Evolutionary conservation across 2,113 vertebrate genomes (phyloP), one percentile per base, ranked within the genome.

Genomic region (Eolophus roseicapilla): DNA sequence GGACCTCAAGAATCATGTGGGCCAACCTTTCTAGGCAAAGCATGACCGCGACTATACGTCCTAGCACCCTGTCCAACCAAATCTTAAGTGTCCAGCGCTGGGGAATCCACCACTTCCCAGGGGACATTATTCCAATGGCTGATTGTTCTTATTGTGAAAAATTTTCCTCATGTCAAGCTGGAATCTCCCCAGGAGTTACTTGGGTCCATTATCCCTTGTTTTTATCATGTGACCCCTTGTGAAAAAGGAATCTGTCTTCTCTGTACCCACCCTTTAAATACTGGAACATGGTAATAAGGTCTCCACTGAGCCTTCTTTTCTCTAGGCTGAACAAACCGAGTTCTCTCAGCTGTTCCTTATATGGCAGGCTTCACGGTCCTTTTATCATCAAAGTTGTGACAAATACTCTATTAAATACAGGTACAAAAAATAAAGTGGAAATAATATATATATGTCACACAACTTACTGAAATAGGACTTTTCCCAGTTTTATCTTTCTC

Each of bases 401-500:
- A 94, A 87, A 88, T 41, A 63, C 2, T 37, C 11, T 74, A 25
- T 19, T 68, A 88, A 82, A 76, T 14, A 83, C 2, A 65, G 11
- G 27, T 27, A 76, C 5, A 68, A 69, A 87, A 91, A 76, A 6
- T 14, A 1, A 59, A 53, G 12, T 53, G 2, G 7, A 80, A 78
- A 74, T 21, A 67, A 49, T 8, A 57, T 35, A 10, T 19, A 2
- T 8, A 3, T 44, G 23, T 35, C 28, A 68, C 23, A 24, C 11
- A 90, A 98, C 98, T 98, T 98, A 99, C 98, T 77, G 95, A 55
- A 78, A 62, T 9, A 7, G 97, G 98, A 74, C 96, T 98, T 96
- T 97, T 99, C 31, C 39, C 98, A 11, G 75, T 7, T 95, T 98
- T 99, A 60, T 97, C 98, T 60, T 98, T 98, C 62, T 99, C 98